Base-by-base conservation (phyloP, 2,113 vertebrate species). In the Neolamprologus variostigma region DNA sequence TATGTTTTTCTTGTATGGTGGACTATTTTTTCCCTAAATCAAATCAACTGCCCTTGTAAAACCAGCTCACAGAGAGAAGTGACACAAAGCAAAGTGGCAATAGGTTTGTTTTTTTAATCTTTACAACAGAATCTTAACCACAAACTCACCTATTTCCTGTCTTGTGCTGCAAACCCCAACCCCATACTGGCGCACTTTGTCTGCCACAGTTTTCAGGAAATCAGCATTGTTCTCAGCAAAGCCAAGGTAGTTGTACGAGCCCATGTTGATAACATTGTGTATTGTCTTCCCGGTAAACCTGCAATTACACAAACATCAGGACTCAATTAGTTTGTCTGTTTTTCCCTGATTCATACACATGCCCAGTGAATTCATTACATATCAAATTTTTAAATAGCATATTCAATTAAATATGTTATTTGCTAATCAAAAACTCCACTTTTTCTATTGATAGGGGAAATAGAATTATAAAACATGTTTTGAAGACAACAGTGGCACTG, bases 181-280 rank as follows among this genome's bases (percentile, higher is more conserved):
- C 1, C 98, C 98, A 8, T 98, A 98, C 28, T 92, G 93, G 37
- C 89, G 66, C 50, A 97, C 89, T 73, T 92, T 94, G 19, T 95
- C 94, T 12, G 95, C 96, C 87, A 99, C 97, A 17, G 96, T 97
- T 93, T 92, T 97, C 95, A 99, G 96, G 90, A 97, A 98, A 57
- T 98, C 96, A 19, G 93, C 84, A 2, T 97, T 96, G 17, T 96
- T 98, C 94, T 96, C 95, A 85, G 97, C 97, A 78, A 98, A 97
- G 63, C 98, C 98, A 63, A 99, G 98, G 94, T 98, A 99, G 94
- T 99, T 99, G 95, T 99, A 99, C 37, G 98, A 99, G 88, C 97
- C 98, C 97, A 98, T 97, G 94, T 99, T 99, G 95, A 99, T 98
- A 63, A 97, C 97, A 82, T 98, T 96, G 92, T 97, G 96, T 89